phyloP scores from a whole-genome alignment of 2,113 vertebrate species.

The Harpagus bidentatus region DNA sequence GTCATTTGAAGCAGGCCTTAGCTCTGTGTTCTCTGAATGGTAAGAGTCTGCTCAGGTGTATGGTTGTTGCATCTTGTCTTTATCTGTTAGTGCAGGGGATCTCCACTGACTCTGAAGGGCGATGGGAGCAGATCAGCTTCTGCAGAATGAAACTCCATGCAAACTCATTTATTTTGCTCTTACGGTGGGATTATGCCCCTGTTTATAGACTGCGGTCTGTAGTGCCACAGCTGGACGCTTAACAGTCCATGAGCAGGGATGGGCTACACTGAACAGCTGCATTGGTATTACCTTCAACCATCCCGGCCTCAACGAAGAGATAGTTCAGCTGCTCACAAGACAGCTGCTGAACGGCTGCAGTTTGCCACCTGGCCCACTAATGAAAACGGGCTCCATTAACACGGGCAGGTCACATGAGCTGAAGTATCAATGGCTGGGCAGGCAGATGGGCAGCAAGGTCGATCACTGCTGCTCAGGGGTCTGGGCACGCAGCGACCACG shows the following conservation, averaged over 20 bases:
- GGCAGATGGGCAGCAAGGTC: neutral
- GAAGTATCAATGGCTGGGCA: accelerated
- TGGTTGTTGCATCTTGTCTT: accelerated
- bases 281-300: neutral
- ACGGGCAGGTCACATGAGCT: accelerated
- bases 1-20: neutral
- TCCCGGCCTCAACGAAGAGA: neutral
- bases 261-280: neutral
- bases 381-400: accelerated
- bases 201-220: accelerated
- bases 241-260: too few species aligned
- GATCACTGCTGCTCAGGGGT: accelerated
- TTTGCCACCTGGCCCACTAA: neutral
- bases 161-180: neutral
- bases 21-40: neutral
- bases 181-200: neutral
- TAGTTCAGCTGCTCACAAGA: neutral
- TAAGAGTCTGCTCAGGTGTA: neutral
- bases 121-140: neutral
- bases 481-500: accelerated
- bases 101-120: neutral
- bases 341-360: neutral
- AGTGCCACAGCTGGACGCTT: neutral
- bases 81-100: neutral
- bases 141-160: neutral